Percentiles rank a stretch among this genome's conserved stretches.
Conservation (phyloP, 2,797 vertebrate genomes). For the Gadopsis marmoratus region DNA sequence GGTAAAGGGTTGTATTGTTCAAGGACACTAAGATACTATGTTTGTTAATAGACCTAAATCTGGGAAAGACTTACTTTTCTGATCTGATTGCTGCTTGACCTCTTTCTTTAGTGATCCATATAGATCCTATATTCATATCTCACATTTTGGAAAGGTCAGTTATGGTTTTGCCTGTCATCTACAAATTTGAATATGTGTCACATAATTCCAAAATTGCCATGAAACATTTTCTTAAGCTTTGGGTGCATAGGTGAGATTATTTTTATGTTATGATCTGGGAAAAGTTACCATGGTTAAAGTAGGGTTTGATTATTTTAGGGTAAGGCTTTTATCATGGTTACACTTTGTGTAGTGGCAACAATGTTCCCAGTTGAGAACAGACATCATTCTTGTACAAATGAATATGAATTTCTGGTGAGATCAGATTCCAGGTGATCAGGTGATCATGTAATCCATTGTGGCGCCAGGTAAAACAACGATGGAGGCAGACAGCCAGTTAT, state of each 20-base stretch:
- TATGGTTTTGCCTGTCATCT: background rate
- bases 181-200: background rate
- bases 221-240: background rate
- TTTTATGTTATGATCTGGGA: background rate
- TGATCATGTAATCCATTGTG: background rate
- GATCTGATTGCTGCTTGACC: background rate
- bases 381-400: background rate
- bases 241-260: too few relatives aligned
- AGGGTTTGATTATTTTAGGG: background rate
- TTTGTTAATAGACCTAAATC: slow-evolving; percentile 4
- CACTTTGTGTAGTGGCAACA: background rate
- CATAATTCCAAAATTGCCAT: background rate
- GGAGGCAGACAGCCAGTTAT: background rate
- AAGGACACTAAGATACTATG: slow-evolving; percentile 28
- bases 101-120: background rate
- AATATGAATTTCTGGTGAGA: background rate
- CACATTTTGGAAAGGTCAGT: background rate
- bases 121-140: background rate
- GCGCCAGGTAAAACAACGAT: background rate
- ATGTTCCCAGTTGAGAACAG: background rate
- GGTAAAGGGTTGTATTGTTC: slow-evolving; percentile 42
- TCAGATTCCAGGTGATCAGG: background rate
- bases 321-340: background rate
- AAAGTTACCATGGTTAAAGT: background rate
- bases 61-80: background rate